Evolutionary conservation across 1,140 invertebrate species (phyloP).

Genomic region (Elysia chlorotica): DNA sequence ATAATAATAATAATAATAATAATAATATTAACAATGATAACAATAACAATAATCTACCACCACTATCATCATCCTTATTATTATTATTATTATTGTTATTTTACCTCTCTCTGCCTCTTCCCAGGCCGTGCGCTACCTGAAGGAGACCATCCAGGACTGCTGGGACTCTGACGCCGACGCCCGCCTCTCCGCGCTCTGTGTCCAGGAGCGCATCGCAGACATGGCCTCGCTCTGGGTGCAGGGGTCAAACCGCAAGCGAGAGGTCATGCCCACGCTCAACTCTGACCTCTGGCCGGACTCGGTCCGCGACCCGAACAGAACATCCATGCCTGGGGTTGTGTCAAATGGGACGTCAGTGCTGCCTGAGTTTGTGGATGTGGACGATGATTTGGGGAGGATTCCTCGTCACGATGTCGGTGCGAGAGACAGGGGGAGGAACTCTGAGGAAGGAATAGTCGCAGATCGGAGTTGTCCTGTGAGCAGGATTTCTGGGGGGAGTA

Average conservation of each 20-base stretch:
- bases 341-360: background rate
- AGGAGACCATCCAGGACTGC: slow-evolving; percentile 67
- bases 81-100: no score
- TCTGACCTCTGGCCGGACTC: slow-evolving; percentile 44
- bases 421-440: background rate
- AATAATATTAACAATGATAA: no score
- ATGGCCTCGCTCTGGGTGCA: slow-evolving; percentile 68
- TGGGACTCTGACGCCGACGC: slow-evolving; percentile 61
- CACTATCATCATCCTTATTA: no score
- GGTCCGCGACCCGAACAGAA: background rate
- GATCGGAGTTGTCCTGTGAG: background rate
- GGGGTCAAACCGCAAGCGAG: slow-evolving; percentile 61
- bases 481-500: background rate
- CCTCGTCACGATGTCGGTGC: background rate
- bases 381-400: background rate
- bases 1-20: no score
- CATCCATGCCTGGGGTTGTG: background rate
- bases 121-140: slow-evolving; percentile 73
- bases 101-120: slow-evolving; percentile 21
- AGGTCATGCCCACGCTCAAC: slow-evolving; percentile 68
- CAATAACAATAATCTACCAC: no score
- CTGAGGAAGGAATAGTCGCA: no score
- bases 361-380: background rate
- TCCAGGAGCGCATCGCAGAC: slow-evolving; percentile 83
- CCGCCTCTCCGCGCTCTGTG: slow-evolving; percentile 81